Evolutionary conservation across 2,888 invertebrate species (phyloP), one percentile per base, ranked within the genome.

Genomic region (Tribolium freemani): DNA sequence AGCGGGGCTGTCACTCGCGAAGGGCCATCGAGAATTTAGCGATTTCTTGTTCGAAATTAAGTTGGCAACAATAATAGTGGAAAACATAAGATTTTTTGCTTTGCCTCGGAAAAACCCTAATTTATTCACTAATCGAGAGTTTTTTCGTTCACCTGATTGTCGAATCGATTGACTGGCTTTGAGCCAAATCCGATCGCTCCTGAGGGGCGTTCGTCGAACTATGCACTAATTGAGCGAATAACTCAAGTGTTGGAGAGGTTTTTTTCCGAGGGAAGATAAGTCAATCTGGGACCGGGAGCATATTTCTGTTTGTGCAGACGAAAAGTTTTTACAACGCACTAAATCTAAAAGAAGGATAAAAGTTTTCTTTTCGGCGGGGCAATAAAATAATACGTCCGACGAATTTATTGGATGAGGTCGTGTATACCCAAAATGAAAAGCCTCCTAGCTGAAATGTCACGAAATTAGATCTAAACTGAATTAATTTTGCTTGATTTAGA

Each of bases 341-440:
- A 60, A 60, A 60, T 60, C 60, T 26, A 46, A 16, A 46, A 26
- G 60, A 60, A n/a, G 60, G 44, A 58, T 58, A 58, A 57, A 54
- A 60, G 60, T 60, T 60, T 60, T 48, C 48, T 46, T 60, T 60
- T 48, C 46, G 46, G 10, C 20, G 63, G 31, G 13, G 63, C 63
- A 63, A 51, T 63, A 63, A 63, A 63, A 63, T 63, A 63, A 63
- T 51, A 63, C 38, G 51, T 9, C 26, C 16, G 3, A 63, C 44
- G 51, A 51, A 51, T 63, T 63, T 63, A 51, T 63, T 63, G 50
- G 63, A 51, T 63, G 51, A 31, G 63, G 51, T 26, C 63, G 20
- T 21, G 21, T 21, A n/a, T n/a, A n/a, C n/a, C n/a, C n/a, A n/a
- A n/a, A n/a, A n/a, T n/a, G n/a, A n/a, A n/a, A n/a, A n/a, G n/a